Evolutionary conservation across 1,140 invertebrate genomes (phyloP).

Genomic region (Aphidius gifuensis): DNA sequence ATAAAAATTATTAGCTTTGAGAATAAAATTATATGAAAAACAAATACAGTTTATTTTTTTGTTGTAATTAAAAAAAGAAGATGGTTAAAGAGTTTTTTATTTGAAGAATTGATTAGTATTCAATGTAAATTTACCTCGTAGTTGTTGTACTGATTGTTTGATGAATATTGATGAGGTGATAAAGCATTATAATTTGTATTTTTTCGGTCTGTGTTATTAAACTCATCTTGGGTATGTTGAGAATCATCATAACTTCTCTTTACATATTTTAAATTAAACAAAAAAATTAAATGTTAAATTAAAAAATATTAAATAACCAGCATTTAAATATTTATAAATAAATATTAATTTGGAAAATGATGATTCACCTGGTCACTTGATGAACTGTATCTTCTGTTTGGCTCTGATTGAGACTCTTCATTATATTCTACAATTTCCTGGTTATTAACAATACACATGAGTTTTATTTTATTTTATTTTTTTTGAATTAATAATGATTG

Average conservation of each 20-base stretch:
- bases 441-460: conserved; percentile 17
- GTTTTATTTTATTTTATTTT: background rate
- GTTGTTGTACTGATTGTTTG: conserved; percentile 45
- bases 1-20: conserved; percentile 20
- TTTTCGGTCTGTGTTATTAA: conserved; percentile 50
- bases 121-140: conserved; percentile 43
- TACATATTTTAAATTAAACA: conserved; percentile 29
- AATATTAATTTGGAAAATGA: conserved; percentile 9
- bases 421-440: conserved; percentile 45
- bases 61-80: conserved; percentile 4
- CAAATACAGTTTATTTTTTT: background rate
- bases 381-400: conserved; percentile 47
- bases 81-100: background rate
- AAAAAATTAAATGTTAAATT: conserved; percentile 8
- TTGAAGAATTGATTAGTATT: background rate
- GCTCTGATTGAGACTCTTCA: conserved; percentile 41
- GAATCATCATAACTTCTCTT: conserved; percentile 47
- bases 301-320: background rate
- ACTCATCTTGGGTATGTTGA: conserved; percentile 40
- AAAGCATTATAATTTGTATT: conserved; percentile 53
- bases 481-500: conserved; percentile 8
- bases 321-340: background rate
- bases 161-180: conserved; percentile 44
- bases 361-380: conserved; percentile 46
- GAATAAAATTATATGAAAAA: conserved; percentile 3